These are phyloP conservation scores for Troides aeacus DNA, from an alignment of 2,888 invertebrate species.

Conservation along the genomic window DNA sequence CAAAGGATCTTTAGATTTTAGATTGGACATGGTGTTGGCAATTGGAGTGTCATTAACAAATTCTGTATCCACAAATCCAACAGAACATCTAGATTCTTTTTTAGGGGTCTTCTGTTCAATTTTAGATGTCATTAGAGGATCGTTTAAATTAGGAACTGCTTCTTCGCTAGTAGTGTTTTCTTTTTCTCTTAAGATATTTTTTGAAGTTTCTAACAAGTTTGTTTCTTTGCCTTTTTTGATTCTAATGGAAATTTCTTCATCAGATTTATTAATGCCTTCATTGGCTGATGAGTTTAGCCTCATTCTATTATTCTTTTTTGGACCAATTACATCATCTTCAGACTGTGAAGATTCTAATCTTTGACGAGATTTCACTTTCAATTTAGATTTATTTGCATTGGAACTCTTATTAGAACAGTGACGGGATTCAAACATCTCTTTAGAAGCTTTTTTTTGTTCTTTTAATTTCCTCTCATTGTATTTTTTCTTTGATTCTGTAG, in stretches of 20 bases:
- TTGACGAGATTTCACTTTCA: conserved; percentile 46
- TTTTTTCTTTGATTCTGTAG: conserved; percentile 65
- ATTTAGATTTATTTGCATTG: conserved; percentile 33
- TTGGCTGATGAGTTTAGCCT: conserved; percentile 61
- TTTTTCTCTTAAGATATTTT: conserved; percentile 52
- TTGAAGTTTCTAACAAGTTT: conserved; percentile 46
- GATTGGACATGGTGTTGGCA: conserved; percentile 45
- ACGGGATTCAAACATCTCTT: conserved; percentile 70
- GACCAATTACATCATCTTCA: conserved; percentile 44
- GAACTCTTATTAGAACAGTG: conserved; percentile 50
- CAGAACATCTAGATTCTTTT: conserved; percentile 50
- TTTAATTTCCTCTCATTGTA: conserved; percentile 64
- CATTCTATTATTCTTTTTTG: conserved; percentile 53
- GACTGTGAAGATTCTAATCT: conserved; percentile 52
- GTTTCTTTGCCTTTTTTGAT: conserved; percentile 44
- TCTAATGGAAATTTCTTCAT: conserved; percentile 16
- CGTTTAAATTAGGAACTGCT: conserved; percentile 40
- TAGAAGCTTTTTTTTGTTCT: conserved; percentile 69
- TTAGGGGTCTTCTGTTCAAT: conserved; percentile 60
- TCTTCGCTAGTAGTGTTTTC: conserved; percentile 57
- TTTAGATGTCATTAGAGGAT: conserved; percentile 52
- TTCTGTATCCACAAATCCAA: conserved; percentile 48
- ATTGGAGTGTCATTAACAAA: conserved; percentile 43
- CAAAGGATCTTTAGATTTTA: conserved; percentile 58
- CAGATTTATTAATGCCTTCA: conserved; percentile 33